Conservation (phyloP, 2,888 invertebrate genomes). For the Pocota personata region DNA sequence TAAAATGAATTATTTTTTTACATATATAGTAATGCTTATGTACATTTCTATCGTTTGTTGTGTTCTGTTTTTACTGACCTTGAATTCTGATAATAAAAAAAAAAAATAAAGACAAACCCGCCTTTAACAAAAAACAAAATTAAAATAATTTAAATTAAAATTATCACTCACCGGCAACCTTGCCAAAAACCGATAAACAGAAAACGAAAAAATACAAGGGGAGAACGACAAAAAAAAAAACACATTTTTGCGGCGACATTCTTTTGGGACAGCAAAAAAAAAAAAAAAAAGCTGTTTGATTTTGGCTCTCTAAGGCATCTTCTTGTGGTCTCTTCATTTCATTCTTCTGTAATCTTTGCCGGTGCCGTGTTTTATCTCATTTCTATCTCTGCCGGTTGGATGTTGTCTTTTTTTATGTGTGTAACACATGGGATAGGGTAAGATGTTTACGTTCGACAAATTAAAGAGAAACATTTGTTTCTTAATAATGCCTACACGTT, state of each 20-base stretch:
- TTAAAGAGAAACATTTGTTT: too few species aligned
- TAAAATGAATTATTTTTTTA: constrained; percentile 23
- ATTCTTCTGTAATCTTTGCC: constrained; percentile 1
- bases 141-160: constrained; percentile 16
- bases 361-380: not conserved
- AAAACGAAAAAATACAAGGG: constrained; percentile 5
- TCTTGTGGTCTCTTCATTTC: not conserved
- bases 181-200: constrained; percentile 27
- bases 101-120: constrained; percentile 8
- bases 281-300: not conserved
- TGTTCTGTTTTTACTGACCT: not conserved
- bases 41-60: not conserved
- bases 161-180: constrained; percentile 27
- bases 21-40: not conserved
- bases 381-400: not conserved
- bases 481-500: too few species aligned
- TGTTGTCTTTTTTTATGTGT: not conserved
- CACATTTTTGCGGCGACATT: constrained; percentile 10
- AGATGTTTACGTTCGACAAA: not conserved
- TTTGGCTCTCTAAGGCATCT: not conserved
- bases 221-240: not conserved
- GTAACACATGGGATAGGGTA: not conserved
- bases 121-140: not conserved
- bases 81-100: not conserved
- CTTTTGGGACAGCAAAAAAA: not conserved